Conservation (phyloP, 1,140 invertebrate genomes). For the Chrysoperla carnea region DNA sequence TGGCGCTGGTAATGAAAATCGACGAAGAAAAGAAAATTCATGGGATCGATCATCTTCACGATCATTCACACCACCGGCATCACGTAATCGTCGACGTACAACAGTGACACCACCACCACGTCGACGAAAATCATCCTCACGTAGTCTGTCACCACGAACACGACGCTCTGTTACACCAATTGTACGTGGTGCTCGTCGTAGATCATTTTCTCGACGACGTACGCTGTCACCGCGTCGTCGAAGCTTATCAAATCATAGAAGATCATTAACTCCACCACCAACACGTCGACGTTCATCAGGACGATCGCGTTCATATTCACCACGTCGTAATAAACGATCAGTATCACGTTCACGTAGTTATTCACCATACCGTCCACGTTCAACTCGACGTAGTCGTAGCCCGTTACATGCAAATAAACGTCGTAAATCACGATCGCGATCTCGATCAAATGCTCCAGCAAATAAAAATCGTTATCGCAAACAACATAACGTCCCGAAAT, state of each 20-base stretch:
- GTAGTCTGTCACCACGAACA: slow-evolving; percentile 17
- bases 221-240: slow-evolving; percentile 8
- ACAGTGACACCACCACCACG: slow-evolving; percentile 7
- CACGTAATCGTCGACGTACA: slow-evolving; percentile 4
- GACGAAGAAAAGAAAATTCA: slow-evolving; percentile 8
- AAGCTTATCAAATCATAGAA: slow-evolving; percentile 5
- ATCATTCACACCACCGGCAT: slow-evolving; percentile 20
- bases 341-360: slow-evolving; percentile 7
- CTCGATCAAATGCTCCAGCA: slow-evolving; percentile 1
- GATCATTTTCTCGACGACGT: slow-evolving; percentile 11
- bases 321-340: slow-evolving; percentile 10
- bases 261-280: not conserved
- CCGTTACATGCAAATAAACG: no score
- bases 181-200: slow-evolving; percentile 7
- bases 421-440: slow-evolving; percentile 5
- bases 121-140: slow-evolving; percentile 16
- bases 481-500: not conserved
- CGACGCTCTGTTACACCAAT: slow-evolving; percentile 17
- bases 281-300: slow-evolving; percentile 8
- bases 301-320: slow-evolving; percentile 6
- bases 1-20: not conserved
- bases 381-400: no score
- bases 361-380: slow-evolving; percentile 1
- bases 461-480: not conserved
- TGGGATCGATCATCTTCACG: slow-evolving; percentile 17